A percentile compares a stretch with the other conserved stretches of the same genome.
Conservation (phyloP, 2,113 vertebrate species). For the Pogonocichla stellata region DNA sequence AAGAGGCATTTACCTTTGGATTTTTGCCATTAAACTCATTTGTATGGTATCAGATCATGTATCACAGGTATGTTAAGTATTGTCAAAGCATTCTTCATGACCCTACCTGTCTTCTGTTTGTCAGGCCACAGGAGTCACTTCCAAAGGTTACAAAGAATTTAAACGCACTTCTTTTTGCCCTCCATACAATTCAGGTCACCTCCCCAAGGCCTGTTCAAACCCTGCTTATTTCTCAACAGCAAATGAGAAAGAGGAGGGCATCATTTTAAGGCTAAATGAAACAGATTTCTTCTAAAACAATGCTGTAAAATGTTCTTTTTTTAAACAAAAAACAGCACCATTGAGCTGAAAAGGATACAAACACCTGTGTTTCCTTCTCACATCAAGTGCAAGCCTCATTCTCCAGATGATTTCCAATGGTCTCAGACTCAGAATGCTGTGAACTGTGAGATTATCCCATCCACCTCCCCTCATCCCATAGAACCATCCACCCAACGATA, state of each 20-base stretch:
- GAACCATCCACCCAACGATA: neutral
- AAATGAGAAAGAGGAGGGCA: conserved; percentile 6
- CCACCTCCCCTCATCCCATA: neutral
- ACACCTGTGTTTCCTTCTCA: neutral
- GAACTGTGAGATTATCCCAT: neutral
- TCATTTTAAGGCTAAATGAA: neutral
- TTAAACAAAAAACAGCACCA: neutral
- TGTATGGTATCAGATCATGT: neutral
- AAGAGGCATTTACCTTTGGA: neutral
- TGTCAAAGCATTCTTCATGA: neutral
- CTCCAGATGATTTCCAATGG: neutral
- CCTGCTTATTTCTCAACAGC: conserved; percentile 6
- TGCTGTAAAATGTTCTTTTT: neutral
- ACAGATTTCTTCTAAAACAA: neutral
- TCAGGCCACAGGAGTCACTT: neutral
- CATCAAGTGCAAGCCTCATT: neutral
- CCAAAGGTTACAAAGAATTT: neutral
- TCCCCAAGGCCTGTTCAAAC: conserved; percentile 12
- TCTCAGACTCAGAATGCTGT: neutral
- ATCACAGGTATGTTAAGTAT: neutral
- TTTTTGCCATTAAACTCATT: neutral
- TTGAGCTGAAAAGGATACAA: neutral
- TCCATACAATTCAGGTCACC: conserved; percentile 26
- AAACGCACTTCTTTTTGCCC: conserved; percentile 2
- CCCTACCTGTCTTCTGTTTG: neutral